Percentiles rank a stretch among this genome's conserved stretches.
These are phyloP conservation scores for Lepisosteus osseus DNA, from an alignment of 2,113 vertebrate genomes.

Conservation along the genomic window DNA sequence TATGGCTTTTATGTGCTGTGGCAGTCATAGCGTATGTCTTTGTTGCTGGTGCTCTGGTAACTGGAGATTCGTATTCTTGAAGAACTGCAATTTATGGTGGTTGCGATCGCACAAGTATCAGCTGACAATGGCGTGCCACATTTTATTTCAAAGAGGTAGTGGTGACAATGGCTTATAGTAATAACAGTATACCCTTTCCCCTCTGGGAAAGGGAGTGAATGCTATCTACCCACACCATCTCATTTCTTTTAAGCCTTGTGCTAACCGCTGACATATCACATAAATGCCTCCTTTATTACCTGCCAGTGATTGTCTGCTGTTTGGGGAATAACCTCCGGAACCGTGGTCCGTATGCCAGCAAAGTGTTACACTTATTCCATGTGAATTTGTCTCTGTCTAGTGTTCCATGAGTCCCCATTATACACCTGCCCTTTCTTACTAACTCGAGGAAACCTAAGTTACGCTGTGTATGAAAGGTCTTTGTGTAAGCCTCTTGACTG, in stretches of 20 bases:
- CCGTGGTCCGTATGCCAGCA: conserved; percentile 70
- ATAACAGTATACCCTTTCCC: conserved; percentile 76
- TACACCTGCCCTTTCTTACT: conserved; percentile 67
- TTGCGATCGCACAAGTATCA: conserved; percentile 91
- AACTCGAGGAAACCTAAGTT: conserved; percentile 56
- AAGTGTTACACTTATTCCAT: conserved; percentile 63
- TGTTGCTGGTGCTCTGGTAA: conserved; percentile 61
- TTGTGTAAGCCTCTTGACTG: conserved; percentile 59
- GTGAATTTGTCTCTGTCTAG: conserved; percentile 70
- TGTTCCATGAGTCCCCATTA: conserved; percentile 61
- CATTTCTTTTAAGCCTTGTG: conserved; percentile 75
- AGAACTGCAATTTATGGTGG: conserved; percentile 57
- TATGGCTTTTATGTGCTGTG: conserved; percentile 12
- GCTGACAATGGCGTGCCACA: conserved; percentile 77
- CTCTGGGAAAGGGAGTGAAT: conserved; percentile 69
- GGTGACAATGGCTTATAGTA: conserved; percentile 82
- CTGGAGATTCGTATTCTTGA: conserved; percentile 58
- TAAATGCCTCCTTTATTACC: conserved; percentile 87
- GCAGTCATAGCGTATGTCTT: conserved; percentile 22
- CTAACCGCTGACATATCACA: conserved; percentile 81
- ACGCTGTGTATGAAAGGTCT: conserved; percentile 60
- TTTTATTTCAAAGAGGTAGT: conserved; percentile 73
- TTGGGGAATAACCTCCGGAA: conserved; percentile 69
- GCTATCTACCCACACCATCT: conserved; percentile 86
- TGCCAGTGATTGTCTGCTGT: conserved; percentile 83